Evolutionary conservation across 2,113 vertebrate genomes (phyloP).

Genomic region (Xiphorhynchus elegans): DNA sequence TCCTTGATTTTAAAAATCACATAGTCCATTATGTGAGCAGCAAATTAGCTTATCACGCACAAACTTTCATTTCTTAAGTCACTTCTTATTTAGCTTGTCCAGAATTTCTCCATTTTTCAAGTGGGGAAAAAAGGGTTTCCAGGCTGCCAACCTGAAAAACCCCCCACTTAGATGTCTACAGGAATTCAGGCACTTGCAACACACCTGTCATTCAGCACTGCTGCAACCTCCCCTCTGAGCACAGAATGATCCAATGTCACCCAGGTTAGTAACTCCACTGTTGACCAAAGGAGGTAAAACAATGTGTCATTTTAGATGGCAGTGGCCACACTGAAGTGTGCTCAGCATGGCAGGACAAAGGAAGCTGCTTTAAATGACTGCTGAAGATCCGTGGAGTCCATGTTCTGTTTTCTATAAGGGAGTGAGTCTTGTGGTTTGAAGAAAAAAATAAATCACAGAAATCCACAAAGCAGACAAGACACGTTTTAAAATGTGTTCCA

Average conservation of each 20-base stretch:
- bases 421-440: not conserved
- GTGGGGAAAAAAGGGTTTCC: not conserved
- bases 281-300: constrained; percentile 51
- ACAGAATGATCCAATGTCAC: constrained; percentile 83
- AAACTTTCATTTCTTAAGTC: not conserved
- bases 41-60: not conserved
- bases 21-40: not conserved
- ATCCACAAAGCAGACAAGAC: not conserved
- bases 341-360: not conserved
- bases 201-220: constrained; percentile 85
- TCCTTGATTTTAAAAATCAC: not conserved
- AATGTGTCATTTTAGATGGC: not conserved
- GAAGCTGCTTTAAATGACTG: not conserved
- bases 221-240: constrained; percentile 85
- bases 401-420: not conserved
- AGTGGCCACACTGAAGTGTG: not conserved
- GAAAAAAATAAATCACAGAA: not conserved
- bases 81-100: not conserved
- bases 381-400: not conserved
- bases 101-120: not conserved
- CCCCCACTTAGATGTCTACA: not conserved
- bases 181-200: not conserved
- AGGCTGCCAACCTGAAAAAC: not conserved
- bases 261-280: constrained; percentile 74
- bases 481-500: not conserved